phyloP scores from a whole-genome alignment of 2,888 invertebrate species.

The Archips crataeganus region DNA sequence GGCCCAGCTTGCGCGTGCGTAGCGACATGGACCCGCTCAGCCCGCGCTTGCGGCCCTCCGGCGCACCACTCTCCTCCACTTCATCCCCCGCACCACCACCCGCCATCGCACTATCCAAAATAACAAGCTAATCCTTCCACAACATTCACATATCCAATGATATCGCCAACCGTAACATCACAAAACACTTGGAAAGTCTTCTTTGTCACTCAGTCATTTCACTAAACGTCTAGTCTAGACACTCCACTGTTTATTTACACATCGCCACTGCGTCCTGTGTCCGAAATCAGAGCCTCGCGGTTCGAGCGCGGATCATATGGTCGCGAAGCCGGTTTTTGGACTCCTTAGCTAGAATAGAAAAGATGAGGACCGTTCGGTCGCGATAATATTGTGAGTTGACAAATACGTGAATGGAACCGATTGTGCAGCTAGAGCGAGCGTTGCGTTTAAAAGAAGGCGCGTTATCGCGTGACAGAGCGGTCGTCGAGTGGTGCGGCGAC shows the following conservation, averaged over 20 bases:
- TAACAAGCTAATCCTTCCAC: slow-evolving; percentile 60
- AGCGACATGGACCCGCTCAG: slow-evolving; percentile 81
- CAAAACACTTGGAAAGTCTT: slow-evolving; percentile 67
- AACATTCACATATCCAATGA: slow-evolving; percentile 77
- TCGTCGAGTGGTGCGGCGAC: slow-evolving; percentile 59
- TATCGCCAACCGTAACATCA: slow-evolving; percentile 65
- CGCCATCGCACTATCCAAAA: slow-evolving; percentile 75
- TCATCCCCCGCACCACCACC: slow-evolving; percentile 76
- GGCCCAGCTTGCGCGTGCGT: slow-evolving; percentile 80
- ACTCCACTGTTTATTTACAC: slow-evolving; percentile 67
- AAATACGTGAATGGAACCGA: slow-evolving; percentile 58
- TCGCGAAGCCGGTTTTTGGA: slow-evolving; percentile 69
- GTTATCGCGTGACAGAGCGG: slow-evolving; percentile 67
- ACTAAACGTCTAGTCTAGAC: slow-evolving; percentile 60
- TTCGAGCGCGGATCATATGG: slow-evolving; percentile 72
- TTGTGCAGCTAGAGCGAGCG: slow-evolving; percentile 66
- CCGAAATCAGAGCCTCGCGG: slow-evolving; percentile 64
- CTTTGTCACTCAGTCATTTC: slow-evolving; percentile 70
- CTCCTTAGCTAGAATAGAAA: slow-evolving; percentile 48
- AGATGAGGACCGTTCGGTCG: slow-evolving; percentile 53
- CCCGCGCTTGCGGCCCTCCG: slow-evolving; percentile 70
- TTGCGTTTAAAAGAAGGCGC: slow-evolving; percentile 73
- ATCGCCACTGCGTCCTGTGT: slow-evolving; percentile 68
- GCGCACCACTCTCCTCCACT: slow-evolving; percentile 59
- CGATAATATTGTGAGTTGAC: slow-evolving; percentile 51